phyloP scores from a whole-genome alignment of 2,797 vertebrate genomes.

The Sebastes aleutianus region DNA sequence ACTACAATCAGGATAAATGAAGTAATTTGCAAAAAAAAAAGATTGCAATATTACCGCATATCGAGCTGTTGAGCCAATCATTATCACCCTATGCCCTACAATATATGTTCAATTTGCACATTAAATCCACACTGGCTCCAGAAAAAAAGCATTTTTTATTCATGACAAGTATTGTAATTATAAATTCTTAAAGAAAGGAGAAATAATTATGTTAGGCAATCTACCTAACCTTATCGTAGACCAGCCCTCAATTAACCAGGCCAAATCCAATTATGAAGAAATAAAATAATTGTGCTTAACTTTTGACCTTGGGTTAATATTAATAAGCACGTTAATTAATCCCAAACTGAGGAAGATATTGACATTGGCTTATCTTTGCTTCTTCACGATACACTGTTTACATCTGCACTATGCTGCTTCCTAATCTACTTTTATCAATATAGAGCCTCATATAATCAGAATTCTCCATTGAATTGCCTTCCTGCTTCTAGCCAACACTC shows the following conservation, averaged over 20 bases:
- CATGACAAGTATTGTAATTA: neutral
- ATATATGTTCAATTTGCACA: neutral
- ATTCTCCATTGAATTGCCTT: neutral
- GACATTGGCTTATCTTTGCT: neutral
- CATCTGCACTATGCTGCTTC: neutral
- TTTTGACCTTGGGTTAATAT: slow-evolving; percentile 1
- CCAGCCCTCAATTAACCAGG: slow-evolving; percentile 23
- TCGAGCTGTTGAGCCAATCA: no score
- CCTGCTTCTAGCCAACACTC: neutral
- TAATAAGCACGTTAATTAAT: slow-evolving; percentile 14
- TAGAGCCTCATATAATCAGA: neutral
- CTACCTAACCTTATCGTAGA: neutral
- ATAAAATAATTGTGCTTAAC: slow-evolving; percentile 8
- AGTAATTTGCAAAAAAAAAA: no score
- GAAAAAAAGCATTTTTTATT: neutral
- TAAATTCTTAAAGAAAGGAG: neutral
- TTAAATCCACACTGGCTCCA: neutral
- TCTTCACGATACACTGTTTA: neutral
- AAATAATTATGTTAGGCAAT: neutral
- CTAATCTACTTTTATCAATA: slow-evolving; percentile 7
- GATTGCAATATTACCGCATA: no score
- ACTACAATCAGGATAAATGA: no score
- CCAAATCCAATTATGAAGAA: slow-evolving; percentile 24
- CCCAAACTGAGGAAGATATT: neutral
- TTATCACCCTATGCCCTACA: no score